These are phyloP conservation scores for Zoanthus sansibaricus DNA, from an alignment of 92 coral and sea anemone species.

Conservation along the genomic window DNA sequence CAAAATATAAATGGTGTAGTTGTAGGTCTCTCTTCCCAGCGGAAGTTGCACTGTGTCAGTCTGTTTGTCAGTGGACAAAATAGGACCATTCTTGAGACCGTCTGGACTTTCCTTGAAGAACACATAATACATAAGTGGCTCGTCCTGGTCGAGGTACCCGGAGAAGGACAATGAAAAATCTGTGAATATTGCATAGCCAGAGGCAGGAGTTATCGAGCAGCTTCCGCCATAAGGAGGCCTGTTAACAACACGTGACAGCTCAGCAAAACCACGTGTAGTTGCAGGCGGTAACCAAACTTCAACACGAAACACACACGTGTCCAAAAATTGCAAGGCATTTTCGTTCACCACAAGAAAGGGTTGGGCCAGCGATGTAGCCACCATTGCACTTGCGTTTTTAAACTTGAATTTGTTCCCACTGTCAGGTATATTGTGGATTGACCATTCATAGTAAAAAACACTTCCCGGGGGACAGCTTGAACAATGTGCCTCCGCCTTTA, in stretches of 20 bases:
- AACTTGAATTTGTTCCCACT: constrained; percentile 1
- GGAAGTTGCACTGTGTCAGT: constrained; percentile 47
- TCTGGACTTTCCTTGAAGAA: constrained; percentile 34
- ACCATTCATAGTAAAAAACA: constrained; percentile 18
- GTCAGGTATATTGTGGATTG: not conserved
- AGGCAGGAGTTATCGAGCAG: constrained; percentile 62
- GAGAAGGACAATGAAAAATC: constrained; percentile 52
- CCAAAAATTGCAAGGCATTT: constrained; percentile 58
- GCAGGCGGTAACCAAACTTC: constrained; percentile 50
- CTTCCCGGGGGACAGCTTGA: constrained; percentile 49
- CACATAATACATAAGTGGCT: constrained; percentile 58
- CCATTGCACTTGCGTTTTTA: constrained; percentile 5
- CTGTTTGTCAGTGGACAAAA: constrained; percentile 13
- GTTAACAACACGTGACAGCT: constrained; percentile 51
- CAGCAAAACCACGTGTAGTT: constrained; percentile 54
- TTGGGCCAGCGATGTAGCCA: constrained; percentile 31
- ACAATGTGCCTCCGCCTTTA: constrained; percentile 54
- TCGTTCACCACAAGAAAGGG: constrained; percentile 67
- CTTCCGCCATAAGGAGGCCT: constrained; percentile 57
- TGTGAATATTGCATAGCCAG: constrained; percentile 56
- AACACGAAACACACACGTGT: constrained; percentile 42
- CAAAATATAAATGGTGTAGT: constrained; percentile 27
- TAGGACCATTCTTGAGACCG: constrained; percentile 32
- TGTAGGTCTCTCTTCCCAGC: constrained; percentile 33
- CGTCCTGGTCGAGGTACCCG: constrained; percentile 62